phyloP scores from a whole-genome alignment of 2,113 vertebrate species.

The Tupaia tana region DNA sequence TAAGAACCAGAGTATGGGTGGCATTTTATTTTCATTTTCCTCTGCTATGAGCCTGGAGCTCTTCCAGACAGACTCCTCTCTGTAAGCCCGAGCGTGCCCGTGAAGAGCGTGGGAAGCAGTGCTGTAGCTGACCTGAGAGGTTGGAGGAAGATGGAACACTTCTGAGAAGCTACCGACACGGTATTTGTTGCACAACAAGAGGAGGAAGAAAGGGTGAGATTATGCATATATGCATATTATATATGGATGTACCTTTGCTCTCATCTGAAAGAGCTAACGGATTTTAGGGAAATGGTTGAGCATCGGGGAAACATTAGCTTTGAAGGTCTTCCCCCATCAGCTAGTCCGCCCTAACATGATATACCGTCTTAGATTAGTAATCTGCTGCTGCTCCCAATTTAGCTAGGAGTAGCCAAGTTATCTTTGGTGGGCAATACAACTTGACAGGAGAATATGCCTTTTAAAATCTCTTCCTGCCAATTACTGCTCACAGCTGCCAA shows the following conservation, averaged over 20 bases:
- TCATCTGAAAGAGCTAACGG: background rate
- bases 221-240: no score
- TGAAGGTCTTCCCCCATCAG: background rate
- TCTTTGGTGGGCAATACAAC: background rate
- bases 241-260: background rate
- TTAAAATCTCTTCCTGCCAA: constrained; percentile 47
- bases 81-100: fast-evolving
- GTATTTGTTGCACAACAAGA: background rate
- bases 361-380: background rate
- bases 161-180: no score
- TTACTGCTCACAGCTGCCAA: background rate
- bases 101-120: background rate
- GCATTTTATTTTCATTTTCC: background rate
- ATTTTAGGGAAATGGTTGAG: background rate
- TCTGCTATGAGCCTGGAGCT: background rate
- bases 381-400: background rate
- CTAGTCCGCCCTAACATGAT: background rate
- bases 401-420: background rate
- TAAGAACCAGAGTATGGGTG: background rate
- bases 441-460: background rate
- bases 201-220: background rate
- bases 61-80: background rate
- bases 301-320: background rate
- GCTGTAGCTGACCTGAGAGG: background rate
- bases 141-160: background rate